phyloP scores from a whole-genome alignment of 2,113 vertebrate genomes.

The Poeciliopsis occidentalis region DNA sequence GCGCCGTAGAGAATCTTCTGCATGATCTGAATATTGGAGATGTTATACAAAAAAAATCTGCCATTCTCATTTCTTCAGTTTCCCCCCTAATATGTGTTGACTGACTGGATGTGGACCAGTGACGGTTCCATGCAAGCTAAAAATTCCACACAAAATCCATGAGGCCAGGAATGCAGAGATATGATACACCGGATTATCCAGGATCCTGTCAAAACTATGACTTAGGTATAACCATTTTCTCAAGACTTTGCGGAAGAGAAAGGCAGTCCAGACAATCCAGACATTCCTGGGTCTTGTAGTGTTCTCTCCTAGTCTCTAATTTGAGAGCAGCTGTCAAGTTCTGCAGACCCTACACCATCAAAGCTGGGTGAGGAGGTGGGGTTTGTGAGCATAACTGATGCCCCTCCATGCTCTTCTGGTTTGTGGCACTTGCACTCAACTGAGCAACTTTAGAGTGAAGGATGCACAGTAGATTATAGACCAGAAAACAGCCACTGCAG shows the following conservation, averaged over 20 bases:
- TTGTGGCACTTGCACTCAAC: conserved; percentile 33
- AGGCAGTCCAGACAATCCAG: conserved; percentile 76
- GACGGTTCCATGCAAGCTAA: conserved; percentile 25
- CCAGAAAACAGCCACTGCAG: conserved; percentile 27
- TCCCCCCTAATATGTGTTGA: conserved; percentile 23
- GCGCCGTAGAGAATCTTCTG: conserved; percentile 56
- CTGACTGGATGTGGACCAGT: conserved; percentile 18
- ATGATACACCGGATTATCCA: conserved; percentile 43
- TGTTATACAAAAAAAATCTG: conserved; percentile 42
- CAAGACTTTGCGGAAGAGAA: conserved; percentile 66
- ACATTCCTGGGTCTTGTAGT: conserved; percentile 72
- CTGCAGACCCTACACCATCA: conserved; percentile 76
- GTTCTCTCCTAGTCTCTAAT: conserved; percentile 79
- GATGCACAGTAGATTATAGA: conserved; percentile 61
- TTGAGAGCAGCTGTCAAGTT: conserved; percentile 80
- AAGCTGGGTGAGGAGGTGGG: conserved; percentile 53
- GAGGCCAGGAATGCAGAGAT: conserved; percentile 43
- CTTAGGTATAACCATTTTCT: conserved; percentile 63
- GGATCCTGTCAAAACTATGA: conserved; percentile 43
- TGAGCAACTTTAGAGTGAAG: conserved; percentile 61
- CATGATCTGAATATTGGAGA: conserved; percentile 36
- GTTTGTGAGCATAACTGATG: conserved; percentile 32
- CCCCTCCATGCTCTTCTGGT: conserved; percentile 56
- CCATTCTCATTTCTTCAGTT: conserved; percentile 32
- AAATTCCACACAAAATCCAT: conserved; percentile 51